Evolutionary conservation across 2,888 invertebrate genomes (phyloP).

Genomic region (Melieria omissa): DNA sequence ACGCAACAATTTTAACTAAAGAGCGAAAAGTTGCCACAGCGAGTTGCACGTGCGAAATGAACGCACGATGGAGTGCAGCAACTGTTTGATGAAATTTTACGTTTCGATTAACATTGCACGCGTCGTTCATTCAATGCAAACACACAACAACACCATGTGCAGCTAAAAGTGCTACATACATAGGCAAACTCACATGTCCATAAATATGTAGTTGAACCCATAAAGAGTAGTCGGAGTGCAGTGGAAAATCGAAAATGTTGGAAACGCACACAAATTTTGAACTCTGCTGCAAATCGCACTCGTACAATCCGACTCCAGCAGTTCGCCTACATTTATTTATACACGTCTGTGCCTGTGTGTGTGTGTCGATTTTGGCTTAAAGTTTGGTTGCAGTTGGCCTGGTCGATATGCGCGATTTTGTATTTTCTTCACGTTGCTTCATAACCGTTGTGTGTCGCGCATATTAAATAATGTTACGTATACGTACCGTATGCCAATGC

Average conservation of each 20-base stretch:
- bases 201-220: no score
- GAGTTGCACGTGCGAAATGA: no score
- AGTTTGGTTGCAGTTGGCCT: conserved; percentile 2
- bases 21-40: no score
- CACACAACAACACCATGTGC: neutral
- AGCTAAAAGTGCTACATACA: neutral
- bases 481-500: neutral
- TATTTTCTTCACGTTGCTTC: conserved; percentile 1
- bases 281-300: no score
- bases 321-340: neutral
- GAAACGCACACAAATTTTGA: no score
- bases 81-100: conserved; percentile 17
- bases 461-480: conserved; percentile 15
- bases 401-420: neutral
- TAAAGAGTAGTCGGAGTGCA: no score
- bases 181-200: neutral
- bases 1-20: no score
- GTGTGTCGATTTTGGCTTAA: neutral
- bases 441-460: neutral
- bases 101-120: conserved; percentile 21
- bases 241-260: no score
- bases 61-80: no score
- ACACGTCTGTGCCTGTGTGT: neutral
- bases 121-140: neutral
- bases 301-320: neutral